Percentiles rank a stretch among this genome's conserved stretches.
Conservation (phyloP, 1,140 invertebrate genomes). For the Eriosoma lanigerum region DNA sequence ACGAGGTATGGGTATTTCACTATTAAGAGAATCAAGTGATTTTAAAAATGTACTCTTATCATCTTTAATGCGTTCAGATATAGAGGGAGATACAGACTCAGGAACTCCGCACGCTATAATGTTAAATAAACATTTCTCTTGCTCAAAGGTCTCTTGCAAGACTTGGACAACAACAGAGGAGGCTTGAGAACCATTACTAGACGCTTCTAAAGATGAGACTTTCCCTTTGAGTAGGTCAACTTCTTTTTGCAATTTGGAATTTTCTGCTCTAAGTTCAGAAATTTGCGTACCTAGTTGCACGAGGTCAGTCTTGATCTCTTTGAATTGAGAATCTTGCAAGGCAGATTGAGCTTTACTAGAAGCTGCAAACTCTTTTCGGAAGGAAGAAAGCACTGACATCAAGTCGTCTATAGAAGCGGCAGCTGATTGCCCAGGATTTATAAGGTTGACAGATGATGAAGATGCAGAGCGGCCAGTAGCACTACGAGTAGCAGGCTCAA, state of each 20-base stretch:
- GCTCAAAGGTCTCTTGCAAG: background rate
- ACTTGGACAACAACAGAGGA: background rate
- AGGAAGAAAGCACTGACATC: no score
- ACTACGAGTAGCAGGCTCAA: no score
- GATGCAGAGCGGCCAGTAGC: no score
- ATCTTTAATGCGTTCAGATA: background rate
- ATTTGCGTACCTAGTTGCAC: no score
- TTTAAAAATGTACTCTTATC: slow-evolving; percentile 2
- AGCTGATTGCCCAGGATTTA: no score
- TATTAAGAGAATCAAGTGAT: background rate
- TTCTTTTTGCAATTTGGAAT: background rate
- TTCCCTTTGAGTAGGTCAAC: background rate
- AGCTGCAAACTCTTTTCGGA: no score
- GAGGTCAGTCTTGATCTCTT: background rate
- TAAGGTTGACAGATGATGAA: no score
- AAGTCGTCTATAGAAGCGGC: no score
- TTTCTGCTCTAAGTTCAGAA: background rate
- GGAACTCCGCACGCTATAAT: background rate
- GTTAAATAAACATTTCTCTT: background rate
- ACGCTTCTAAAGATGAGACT: background rate
- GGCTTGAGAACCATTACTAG: background rate
- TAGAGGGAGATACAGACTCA: background rate
- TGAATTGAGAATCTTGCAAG: background rate
- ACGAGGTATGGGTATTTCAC: background rate
- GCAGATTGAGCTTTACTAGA: no score